Evolutionary conservation across 2,797 vertebrate genomes (phyloP).

Genomic region (Champsocephalus gunnari): DNA sequence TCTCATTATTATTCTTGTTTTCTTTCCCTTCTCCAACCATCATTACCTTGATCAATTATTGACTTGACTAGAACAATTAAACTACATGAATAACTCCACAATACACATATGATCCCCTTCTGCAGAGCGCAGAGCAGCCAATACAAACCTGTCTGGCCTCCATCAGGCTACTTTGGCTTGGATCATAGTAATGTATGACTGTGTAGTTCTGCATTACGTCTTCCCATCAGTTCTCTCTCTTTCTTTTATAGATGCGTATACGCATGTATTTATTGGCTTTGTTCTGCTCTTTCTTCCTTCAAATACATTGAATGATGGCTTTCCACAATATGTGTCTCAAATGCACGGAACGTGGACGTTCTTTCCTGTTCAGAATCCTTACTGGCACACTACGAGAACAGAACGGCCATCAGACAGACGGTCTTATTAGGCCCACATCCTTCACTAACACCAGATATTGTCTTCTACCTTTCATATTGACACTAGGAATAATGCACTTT

Average conservation of each 20-base stretch:
- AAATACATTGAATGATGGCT: slow-evolving; percentile 44
- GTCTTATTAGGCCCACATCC: slow-evolving; percentile 18
- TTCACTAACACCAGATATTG: slow-evolving; percentile 31
- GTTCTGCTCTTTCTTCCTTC: slow-evolving; percentile 39
- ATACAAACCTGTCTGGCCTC: slow-evolving; percentile 84
- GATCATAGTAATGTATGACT: slow-evolving; percentile 64
- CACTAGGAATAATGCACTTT: slow-evolving; percentile 35
- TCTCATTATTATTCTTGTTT: slow-evolving; percentile 79
- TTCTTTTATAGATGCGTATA: slow-evolving; percentile 30
- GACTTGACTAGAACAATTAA: slow-evolving; percentile 83
- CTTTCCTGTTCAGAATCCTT: slow-evolving; percentile 26
- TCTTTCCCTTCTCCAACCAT: slow-evolving; percentile 76
- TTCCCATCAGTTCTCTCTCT: slow-evolving; percentile 57
- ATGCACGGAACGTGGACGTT: slow-evolving; percentile 44
- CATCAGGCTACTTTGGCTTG: slow-evolving; percentile 80
- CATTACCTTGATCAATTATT: slow-evolving; percentile 86
- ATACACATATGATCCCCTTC: slow-evolving; percentile 84
- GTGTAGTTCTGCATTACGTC: slow-evolving; percentile 59
- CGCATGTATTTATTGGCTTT: slow-evolving; percentile 47
- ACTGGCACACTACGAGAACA: slow-evolving; percentile 36
- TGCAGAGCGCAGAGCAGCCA: slow-evolving; percentile 76
- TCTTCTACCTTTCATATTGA: slow-evolving; percentile 44
- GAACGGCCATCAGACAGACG: slow-evolving; percentile 30
- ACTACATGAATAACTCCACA: slow-evolving; percentile 82
- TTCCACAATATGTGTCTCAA: slow-evolving; percentile 35